Percentiles rank a stretch among this genome's conserved stretches.
Conservation (phyloP, 2,113 vertebrate genomes). For the Kryptolebias marmoratus region DNA sequence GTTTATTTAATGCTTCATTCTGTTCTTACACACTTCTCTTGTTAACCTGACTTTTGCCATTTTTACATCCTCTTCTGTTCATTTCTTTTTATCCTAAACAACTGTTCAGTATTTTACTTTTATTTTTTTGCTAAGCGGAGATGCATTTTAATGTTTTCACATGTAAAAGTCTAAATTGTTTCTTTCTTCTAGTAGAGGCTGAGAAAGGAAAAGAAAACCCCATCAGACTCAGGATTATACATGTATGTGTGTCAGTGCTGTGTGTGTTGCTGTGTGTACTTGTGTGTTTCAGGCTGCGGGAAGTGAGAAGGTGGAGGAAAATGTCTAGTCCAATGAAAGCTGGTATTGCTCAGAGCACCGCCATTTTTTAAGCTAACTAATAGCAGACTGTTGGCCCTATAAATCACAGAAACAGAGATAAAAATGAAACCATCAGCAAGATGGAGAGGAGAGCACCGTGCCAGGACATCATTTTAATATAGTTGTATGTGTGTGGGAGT, state of each 20-base stretch:
- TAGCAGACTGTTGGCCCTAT: conserved; percentile 61
- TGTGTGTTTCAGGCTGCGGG: conserved; percentile 16
- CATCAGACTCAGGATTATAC: not conserved
- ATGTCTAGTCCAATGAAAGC: conserved; percentile 60
- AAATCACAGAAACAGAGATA: conserved; percentile 68
- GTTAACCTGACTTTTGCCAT: too few species aligned
- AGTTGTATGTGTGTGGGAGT: conserved; percentile 39
- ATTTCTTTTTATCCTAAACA: too few species aligned
- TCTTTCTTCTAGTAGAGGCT: not conserved
- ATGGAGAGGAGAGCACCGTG: conserved; percentile 57
- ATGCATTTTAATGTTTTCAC: not conserved
- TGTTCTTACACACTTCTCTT: too few species aligned
- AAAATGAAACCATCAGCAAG: conserved; percentile 71
- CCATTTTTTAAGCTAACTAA: conserved; percentile 70
- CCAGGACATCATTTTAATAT: conserved; percentile 64
- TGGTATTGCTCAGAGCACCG: conserved; percentile 57
- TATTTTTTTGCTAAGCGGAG: too few species aligned
- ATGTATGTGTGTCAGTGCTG: not conserved
- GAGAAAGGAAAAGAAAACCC: not conserved
- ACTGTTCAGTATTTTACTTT: too few species aligned
- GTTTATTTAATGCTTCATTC: too few species aligned
- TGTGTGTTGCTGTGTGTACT: conserved; percentile 18
- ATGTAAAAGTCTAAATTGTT: not conserved
- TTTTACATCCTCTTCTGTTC: too few species aligned
- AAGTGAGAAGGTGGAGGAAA: conserved; percentile 42